phyloP scores from a whole-genome alignment of 1,140 invertebrate species.

The Aphidius ervi region DNA sequence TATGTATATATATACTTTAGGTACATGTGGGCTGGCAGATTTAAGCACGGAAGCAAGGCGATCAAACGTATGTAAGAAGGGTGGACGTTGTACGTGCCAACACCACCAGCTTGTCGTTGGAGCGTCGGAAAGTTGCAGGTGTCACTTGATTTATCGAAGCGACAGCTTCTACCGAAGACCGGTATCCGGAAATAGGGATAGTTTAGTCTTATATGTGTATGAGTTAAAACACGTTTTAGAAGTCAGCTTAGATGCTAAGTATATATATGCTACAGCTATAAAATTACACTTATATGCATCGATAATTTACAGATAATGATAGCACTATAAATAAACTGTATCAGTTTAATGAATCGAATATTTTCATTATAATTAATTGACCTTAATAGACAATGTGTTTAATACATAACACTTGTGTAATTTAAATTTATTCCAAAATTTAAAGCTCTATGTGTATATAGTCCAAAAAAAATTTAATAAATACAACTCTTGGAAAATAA shows the following conservation, averaged over 20 bases:
- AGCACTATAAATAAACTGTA: no score
- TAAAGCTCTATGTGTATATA: no score
- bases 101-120: conserved; percentile 8
- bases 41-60: background rate
- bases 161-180: conserved; percentile 28
- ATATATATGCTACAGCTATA: no score
- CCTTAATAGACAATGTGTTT: no score
- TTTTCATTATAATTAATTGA: no score
- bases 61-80: background rate
- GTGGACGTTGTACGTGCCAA: conserved; percentile 15
- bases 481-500: background rate
- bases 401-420: no score
- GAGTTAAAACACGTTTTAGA: background rate
- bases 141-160: conserved; percentile 29
- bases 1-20: background rate
- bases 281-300: no score
- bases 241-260: no score
- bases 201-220: background rate
- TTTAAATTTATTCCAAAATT: no score
- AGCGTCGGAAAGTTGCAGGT: conserved; percentile 26
- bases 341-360: no score
- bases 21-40: background rate
- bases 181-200: conserved; percentile 21
- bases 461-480: no score
- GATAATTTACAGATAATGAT: no score